Percentiles rank a stretch among this genome's conserved stretches.
Evolutionary conservation across 2,797 vertebrate species (phyloP).

Genomic region (Karalla daura): DNA sequence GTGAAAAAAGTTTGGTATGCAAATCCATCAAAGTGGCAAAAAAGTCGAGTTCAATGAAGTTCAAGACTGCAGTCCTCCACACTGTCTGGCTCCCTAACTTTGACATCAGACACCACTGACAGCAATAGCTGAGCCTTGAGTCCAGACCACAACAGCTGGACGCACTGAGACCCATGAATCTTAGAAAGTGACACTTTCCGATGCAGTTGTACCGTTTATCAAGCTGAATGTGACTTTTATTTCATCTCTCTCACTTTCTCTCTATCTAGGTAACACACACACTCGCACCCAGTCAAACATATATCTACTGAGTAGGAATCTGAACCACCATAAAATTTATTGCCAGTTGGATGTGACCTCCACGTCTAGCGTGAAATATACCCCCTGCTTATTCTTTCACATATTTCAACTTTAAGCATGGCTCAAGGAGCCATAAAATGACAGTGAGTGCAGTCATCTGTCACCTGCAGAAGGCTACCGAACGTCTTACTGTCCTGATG

Average conservation of each 20-base stretch:
- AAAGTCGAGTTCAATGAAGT: conserved; percentile 17
- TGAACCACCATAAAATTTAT: conserved; percentile 69
- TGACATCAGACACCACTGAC: conserved; percentile 19
- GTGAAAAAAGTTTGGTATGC: neutral
- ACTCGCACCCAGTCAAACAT: conserved; percentile 1
- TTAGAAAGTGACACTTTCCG: conserved; percentile 49
- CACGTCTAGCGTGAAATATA: conserved; percentile 66
- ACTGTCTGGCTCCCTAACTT: neutral
- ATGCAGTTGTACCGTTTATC: conserved; percentile 59
- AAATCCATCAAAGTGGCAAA: neutral
- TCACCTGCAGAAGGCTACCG: conserved; percentile 65
- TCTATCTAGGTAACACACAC: conserved; percentile 11
- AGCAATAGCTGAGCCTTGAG: conserved; percentile 41
- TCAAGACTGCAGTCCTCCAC: conserved; percentile 18
- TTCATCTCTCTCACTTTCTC: conserved; percentile 33
- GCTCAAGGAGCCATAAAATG: conserved; percentile 70
- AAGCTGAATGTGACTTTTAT: conserved; percentile 73
- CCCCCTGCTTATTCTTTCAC: conserved; percentile 60
- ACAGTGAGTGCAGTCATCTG: conserved; percentile 59
- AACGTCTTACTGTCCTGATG: conserved; percentile 55
- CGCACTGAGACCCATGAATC: conserved; percentile 48
- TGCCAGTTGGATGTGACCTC: conserved; percentile 71
- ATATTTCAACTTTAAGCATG: conserved; percentile 71
- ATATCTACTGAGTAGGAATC: conserved; percentile 25
- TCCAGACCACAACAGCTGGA: conserved; percentile 48